A percentile compares a stretch with the other conserved stretches of the same genome.
Conservation (phyloP, 2,113 vertebrate species). For the Gallinago paraguaiae region DNA sequence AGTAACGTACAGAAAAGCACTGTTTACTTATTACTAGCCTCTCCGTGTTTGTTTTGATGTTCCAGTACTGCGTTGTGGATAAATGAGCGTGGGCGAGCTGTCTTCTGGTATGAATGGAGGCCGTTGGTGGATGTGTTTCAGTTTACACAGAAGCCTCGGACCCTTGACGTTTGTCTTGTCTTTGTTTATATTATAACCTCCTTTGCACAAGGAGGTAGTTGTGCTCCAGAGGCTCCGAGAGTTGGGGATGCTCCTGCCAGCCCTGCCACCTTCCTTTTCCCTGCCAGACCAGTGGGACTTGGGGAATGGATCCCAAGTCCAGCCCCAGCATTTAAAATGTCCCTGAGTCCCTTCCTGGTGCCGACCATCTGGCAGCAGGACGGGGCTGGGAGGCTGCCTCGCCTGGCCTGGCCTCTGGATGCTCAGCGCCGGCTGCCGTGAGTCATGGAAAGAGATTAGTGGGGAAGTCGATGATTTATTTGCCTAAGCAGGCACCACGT, state of each 20-base stretch:
- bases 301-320: background rate
- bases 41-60: background rate
- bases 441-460: conserved; percentile 46
- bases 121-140: background rate
- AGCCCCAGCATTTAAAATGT: background rate
- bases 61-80: background rate
- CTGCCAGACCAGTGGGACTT: background rate
- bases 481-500: background rate
- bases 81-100: background rate
- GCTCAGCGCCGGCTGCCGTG: background rate
- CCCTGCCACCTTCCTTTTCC: background rate
- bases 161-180: background rate
- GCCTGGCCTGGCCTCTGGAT: background rate
- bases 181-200: background rate
- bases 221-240: background rate
- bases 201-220: background rate
- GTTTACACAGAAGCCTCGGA: background rate
- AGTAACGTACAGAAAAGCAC: background rate
- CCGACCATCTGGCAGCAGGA: background rate
- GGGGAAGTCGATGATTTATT: conserved; percentile 45
- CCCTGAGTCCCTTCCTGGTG: background rate
- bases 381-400: rapidly evolving
- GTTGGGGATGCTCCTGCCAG: background rate
- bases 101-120: background rate
- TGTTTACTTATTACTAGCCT: background rate